Evolutionary conservation across 1,140 invertebrate genomes (phyloP).

Genomic region (Pogonus chalceus): DNA sequence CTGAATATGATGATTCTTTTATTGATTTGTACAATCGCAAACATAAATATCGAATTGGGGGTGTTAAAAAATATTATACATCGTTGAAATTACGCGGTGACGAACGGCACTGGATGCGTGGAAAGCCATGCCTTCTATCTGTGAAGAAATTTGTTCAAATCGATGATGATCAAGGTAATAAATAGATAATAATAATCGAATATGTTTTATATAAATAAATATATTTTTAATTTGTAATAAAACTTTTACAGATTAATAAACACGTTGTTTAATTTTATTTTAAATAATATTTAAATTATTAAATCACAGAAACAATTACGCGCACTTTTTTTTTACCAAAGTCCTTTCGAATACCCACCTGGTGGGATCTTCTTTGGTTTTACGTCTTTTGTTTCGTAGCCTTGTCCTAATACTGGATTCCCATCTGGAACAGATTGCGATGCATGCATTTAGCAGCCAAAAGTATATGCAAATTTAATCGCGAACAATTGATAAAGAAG

Average conservation of each 20-base stretch:
- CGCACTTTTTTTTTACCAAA: slow-evolving; percentile 35
- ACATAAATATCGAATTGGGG: background rate
- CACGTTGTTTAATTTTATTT: background rate
- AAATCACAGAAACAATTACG: background rate
- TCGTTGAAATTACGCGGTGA: background rate
- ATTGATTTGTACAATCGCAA: background rate
- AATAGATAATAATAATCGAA: background rate
- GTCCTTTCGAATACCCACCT: slow-evolving; percentile 41
- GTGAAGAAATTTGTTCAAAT: background rate
- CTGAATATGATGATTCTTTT: background rate
- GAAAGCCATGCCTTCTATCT: background rate
- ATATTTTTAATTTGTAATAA: background rate
- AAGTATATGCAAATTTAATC: background rate
- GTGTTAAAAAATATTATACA: background rate
- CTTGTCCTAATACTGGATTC: slow-evolving; percentile 42
- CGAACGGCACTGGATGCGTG: too few species aligned
- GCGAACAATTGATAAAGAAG: background rate
- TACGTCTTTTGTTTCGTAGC: slow-evolving; percentile 26
- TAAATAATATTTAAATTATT: slow-evolving; percentile 9
- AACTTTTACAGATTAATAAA: background rate
- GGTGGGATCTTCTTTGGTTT: slow-evolving; percentile 33
- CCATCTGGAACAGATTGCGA: slow-evolving; percentile 31
- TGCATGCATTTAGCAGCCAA: background rate
- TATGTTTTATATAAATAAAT: background rate
- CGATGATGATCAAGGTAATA: background rate